Conservation (phyloP, 2,113 vertebrate species). For the Physeter macrocephalus region DNA sequence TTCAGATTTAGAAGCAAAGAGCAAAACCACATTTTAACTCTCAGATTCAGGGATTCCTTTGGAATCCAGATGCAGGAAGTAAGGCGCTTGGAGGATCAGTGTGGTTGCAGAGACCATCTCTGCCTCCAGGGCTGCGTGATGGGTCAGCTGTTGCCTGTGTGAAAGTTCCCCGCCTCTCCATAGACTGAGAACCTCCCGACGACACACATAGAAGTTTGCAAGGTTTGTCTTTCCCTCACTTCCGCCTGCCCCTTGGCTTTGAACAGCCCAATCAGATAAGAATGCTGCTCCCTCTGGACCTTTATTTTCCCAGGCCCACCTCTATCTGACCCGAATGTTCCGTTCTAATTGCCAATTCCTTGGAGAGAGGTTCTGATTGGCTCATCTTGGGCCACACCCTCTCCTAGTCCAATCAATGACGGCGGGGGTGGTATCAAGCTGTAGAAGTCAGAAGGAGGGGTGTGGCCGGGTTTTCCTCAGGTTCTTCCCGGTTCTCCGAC, state of each 20-base stretch:
- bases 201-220: rapidly evolving
- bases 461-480: rapidly evolving
- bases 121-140: background rate
- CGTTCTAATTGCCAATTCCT: rapidly evolving
- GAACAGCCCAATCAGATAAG: background rate
- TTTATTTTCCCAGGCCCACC: background rate
- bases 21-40: too few species aligned
- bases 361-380: background rate
- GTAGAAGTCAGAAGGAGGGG: rapidly evolving
- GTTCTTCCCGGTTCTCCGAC: background rate
- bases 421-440: rapidly evolving
- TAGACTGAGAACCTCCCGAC: rapidly evolving
- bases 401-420: background rate
- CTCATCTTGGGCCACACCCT: background rate
- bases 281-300: rapidly evolving
- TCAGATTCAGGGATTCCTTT: background rate
- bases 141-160: rapidly evolving
- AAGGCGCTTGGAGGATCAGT: background rate
- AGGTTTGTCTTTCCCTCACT: background rate
- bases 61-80: background rate
- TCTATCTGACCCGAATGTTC: rapidly evolving
- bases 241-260: background rate
- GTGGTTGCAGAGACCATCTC: background rate
- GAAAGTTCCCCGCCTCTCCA: background rate
- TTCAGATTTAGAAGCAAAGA: background rate